Conservation (phyloP, 2,113 vertebrate genomes). For the Cygnus atratus region DNA sequence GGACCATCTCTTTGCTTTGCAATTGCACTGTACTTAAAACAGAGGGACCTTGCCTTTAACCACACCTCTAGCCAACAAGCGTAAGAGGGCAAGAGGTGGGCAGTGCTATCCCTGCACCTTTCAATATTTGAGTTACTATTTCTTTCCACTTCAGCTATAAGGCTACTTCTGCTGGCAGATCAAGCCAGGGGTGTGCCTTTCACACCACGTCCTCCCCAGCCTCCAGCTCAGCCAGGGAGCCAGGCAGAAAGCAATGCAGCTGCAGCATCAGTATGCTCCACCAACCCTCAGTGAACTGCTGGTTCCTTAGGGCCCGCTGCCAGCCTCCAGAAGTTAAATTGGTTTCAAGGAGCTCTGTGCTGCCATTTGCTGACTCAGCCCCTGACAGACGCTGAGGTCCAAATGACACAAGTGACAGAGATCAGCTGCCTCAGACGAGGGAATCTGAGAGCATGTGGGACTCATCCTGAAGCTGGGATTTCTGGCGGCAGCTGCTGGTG, state of each 20-base stretch:
- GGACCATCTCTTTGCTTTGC: background rate
- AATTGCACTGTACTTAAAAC: background rate
- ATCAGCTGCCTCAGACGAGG: background rate
- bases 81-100: background rate
- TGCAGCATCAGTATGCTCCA: background rate
- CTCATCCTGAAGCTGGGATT: background rate
- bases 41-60: background rate
- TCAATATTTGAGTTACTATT: background rate
- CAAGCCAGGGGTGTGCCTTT: background rate
- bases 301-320: background rate
- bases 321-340: background rate
- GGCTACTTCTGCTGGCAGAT: background rate
- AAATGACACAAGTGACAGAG: background rate
- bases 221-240: background rate
- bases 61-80: background rate
- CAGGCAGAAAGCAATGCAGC: background rate
- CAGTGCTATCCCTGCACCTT: background rate
- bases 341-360: background rate
- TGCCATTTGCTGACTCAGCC: constrained; percentile 1
- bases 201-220: background rate
- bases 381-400: background rate
- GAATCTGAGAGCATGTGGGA: background rate
- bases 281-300: background rate
- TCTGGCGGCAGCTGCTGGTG: background rate
- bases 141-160: background rate